Percentiles rank a stretch among this genome's conserved stretches.
These are phyloP conservation scores for Mus spicilegus DNA, from an alignment of 2,113 vertebrate genomes.

Conservation along the genomic window DNA sequence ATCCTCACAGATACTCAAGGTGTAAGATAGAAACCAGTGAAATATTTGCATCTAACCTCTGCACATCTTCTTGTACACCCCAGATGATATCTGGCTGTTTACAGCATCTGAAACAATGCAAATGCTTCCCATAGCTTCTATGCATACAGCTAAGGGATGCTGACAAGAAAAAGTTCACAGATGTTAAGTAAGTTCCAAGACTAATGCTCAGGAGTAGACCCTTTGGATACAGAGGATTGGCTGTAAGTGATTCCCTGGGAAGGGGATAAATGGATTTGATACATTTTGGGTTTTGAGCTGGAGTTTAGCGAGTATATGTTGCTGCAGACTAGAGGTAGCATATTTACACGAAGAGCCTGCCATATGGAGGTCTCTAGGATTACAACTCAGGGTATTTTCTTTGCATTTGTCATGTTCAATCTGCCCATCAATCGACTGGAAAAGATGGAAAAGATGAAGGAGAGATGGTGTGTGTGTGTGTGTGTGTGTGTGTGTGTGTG, in stretches of 20 bases:
- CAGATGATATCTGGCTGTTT: background rate
- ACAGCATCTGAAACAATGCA: background rate
- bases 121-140: background rate
- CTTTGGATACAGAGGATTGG: background rate
- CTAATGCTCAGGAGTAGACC: background rate
- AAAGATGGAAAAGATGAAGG: background rate
- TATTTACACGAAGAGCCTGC: background rate
- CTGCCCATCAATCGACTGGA: background rate
- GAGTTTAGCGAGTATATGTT: background rate
- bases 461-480: background rate
- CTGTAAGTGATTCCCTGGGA: background rate
- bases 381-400: background rate
- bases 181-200: background rate
- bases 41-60: background rate
- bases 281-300: background rate
- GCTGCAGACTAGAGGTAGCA: background rate
- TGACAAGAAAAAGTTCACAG: background rate
- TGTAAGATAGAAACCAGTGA: background rate
- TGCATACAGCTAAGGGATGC: background rate
- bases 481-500: too few species aligned
- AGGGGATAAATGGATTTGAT: background rate
- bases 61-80: background rate
- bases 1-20: background rate
- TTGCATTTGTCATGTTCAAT: background rate
- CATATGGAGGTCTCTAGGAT: background rate